Evolutionary conservation across 2,888 invertebrate species (phyloP), one percentile per base, ranked within the genome.

Genomic region (Pyrocoelia pectoralis): DNA sequence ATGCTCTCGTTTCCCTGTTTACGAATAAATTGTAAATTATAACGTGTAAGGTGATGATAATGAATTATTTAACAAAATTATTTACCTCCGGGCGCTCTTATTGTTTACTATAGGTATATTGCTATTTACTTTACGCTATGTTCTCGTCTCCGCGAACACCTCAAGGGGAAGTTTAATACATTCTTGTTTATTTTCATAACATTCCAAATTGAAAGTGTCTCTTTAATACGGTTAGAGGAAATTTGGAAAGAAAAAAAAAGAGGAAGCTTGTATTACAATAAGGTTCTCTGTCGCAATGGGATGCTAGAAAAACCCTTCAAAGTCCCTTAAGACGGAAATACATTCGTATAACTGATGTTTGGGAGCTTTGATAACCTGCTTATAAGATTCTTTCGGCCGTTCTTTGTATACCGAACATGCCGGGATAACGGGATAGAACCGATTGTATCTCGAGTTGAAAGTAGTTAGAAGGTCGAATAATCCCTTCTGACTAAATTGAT

Each of bases 31-130:
- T 46, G 17, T 18, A 18, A 10, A 46, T 46, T 46, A 46, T 18
- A 15, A 5, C 13, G 43, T 15, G 46, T 18, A 10, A 17, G n/a
- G n/a, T 15, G 15, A 46, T 46, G 17, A 46, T 17, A 46, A 46
- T 18, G 17, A 46, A 46, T 46, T 46, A 14, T 41, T 41, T 41
- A 41, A 41, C 14, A 41, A 6, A 41, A 41, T 14, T 41, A 46
- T 46, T 17, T 46, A 17, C 46, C 18, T 46, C 18, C 46, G n/a
- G 18, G 46, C 17, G 10, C 17, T n/a, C 3, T 46, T 17, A 18
- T 17, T 17, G 46, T 17, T 14, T 18, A 10, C 18, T 3, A 5
- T 46, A 8, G n/a, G n/a, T 15, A 43, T n/a, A 24, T 24, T 24
- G 6, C 8, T 43, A 18, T n/a, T 46, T 46, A 15, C 17, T 43